phyloP scores from a whole-genome alignment of 2,113 vertebrate species.

The Mohoua ochrocephala region DNA sequence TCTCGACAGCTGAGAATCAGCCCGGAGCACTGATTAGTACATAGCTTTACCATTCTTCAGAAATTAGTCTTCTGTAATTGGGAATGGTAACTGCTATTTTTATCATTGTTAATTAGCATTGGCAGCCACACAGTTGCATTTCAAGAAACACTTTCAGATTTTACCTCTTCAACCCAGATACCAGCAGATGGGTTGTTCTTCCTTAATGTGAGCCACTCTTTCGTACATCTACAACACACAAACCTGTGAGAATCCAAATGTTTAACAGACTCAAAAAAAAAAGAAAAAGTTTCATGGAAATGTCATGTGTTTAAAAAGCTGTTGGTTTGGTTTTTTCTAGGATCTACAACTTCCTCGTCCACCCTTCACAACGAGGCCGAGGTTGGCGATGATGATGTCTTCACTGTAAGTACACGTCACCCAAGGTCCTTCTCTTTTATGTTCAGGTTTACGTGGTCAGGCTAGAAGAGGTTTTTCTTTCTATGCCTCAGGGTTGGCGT shows the following conservation, averaged over 20 bases:
- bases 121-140: background rate
- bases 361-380: conserved; percentile 96
- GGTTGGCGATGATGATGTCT: conserved; percentile 95
- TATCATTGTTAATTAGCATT: background rate
- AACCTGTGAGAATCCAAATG: background rate
- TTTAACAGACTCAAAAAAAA: background rate
- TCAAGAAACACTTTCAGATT: background rate
- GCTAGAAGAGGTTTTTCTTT: background rate
- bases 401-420: conserved; percentile 82
- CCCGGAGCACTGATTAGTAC: background rate
- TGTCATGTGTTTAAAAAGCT: background rate
- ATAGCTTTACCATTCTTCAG: background rate
- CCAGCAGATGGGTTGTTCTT: background rate
- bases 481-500: background rate
- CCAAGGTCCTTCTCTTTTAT: background rate
- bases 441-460: background rate
- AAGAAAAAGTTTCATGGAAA: background rate
- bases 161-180: background rate
- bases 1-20: background rate
- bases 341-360: conserved; percentile 96
- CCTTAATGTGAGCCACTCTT: background rate
- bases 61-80: background rate
- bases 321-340: conserved; percentile 60
- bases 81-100: conserved; percentile 10
- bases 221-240: fast-evolving